Percentiles rank a stretch among this genome's conserved stretches.
These are phyloP conservation scores for Leptinotarsa rubiginosa DNA, from an alignment of 2,888 invertebrate species.

Conservation along the genomic window DNA sequence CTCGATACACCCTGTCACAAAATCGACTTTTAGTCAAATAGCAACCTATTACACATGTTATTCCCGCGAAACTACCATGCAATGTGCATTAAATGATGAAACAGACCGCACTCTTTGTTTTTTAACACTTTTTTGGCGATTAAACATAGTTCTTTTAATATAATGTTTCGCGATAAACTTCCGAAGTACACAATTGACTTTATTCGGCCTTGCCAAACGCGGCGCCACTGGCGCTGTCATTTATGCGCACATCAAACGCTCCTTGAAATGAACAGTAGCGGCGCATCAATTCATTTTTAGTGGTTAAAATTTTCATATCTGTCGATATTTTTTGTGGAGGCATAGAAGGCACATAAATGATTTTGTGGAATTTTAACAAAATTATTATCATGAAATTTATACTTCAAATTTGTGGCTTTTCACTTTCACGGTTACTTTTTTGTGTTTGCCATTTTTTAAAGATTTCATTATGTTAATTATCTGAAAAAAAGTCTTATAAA, in stretches of 20 bases:
- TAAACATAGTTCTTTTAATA: constrained; percentile 37
- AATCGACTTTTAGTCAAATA: constrained; percentile 58
- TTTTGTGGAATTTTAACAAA: too few relatives aligned
- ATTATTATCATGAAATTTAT: too few relatives aligned
- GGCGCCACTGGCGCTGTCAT: constrained; percentile 56
- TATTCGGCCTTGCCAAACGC: constrained; percentile 44
- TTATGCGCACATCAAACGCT: constrained; percentile 47
- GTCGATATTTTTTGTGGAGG: too few relatives aligned
- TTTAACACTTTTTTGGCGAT: constrained; percentile 29
- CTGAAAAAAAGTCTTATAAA: too few relatives aligned
- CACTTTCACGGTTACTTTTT: too few relatives aligned
- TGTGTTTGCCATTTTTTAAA: too few relatives aligned
- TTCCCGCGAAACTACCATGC: constrained; percentile 24
- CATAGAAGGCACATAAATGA: too few relatives aligned
- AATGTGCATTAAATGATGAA: constrained; percentile 16
- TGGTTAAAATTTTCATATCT: neutral
- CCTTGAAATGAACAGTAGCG: constrained; percentile 32
- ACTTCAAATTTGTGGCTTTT: too few relatives aligned
- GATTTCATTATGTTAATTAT: too few relatives aligned
- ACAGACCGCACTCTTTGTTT: constrained; percentile 35
- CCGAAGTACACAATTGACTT: constrained; percentile 45
- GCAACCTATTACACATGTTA: constrained; percentile 36
- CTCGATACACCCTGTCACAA: constrained; percentile 65
- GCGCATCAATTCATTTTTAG: neutral
- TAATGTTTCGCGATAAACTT: constrained; percentile 38